phyloP scores from a whole-genome alignment of 2,888 invertebrate genomes.

The Chloromyia formosa region DNA sequence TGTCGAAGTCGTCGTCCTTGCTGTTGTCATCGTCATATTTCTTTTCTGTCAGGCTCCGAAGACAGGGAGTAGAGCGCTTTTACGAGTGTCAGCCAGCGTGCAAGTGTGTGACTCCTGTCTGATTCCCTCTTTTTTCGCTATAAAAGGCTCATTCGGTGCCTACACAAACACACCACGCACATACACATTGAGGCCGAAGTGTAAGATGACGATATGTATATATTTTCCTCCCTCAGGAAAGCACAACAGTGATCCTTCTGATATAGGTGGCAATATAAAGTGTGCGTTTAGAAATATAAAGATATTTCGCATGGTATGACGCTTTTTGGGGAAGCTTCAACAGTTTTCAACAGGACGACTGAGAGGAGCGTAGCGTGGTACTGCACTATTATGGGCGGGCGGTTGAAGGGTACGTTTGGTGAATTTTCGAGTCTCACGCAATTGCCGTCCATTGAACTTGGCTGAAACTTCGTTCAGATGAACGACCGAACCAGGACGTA shows the following conservation, averaged over 20 bases:
- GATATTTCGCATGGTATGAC: constrained; percentile 2
- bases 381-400: not conserved
- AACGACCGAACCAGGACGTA: constrained; percentile 27
- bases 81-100: not conserved
- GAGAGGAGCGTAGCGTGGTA: not conserved
- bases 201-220: not conserved
- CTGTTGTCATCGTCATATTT: constrained; percentile 27
- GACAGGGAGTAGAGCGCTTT: constrained; percentile 13
- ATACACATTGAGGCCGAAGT: constrained; percentile 5
- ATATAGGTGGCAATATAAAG: constrained; percentile 14
- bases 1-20: constrained; percentile 42
- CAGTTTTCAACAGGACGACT: too few relatives aligned
- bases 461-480: constrained; percentile 22
- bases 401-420: not conserved
- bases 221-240: constrained; percentile 12
- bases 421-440: constrained; percentile 48
- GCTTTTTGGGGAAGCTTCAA: constrained; percentile 3
- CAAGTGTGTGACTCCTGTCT: constrained; percentile 24
- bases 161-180: constrained; percentile 27
- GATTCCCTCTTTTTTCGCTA: constrained; percentile 20
- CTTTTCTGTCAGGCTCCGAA: constrained; percentile 15
- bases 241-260: not conserved
- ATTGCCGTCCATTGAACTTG: constrained; percentile 48
- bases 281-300: constrained; percentile 28
- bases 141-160: constrained; percentile 11